Conservation (phyloP, 2,888 invertebrate genomes). For the Uloborus plumipes region DNA sequence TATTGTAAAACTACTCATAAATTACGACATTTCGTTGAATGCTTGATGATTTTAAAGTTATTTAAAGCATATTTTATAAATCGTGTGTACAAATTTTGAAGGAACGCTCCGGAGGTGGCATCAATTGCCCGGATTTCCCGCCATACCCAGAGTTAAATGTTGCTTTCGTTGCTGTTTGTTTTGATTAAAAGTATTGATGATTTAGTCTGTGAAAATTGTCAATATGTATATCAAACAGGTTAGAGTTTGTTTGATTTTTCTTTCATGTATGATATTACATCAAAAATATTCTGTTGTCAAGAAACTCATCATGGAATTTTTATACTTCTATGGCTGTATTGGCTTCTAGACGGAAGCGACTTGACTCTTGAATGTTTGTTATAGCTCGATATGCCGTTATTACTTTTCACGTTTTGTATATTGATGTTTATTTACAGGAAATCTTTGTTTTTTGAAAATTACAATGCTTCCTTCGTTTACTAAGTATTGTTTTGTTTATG, state of each 20-base stretch:
- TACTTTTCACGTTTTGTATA: no score
- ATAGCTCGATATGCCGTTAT: no score
- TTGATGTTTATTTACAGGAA: no score
- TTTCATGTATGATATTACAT: neutral
- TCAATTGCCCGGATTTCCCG: conserved; percentile 54
- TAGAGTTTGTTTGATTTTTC: conserved; percentile 3
- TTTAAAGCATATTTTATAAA: no score
- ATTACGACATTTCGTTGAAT: no score
- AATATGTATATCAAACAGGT: conserved; percentile 56
- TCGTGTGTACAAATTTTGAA: no score
- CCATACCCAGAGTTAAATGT: conserved; percentile 61
- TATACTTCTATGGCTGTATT: neutral
- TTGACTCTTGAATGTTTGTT: neutral
- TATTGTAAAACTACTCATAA: no score
- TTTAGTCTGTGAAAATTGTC: conserved; percentile 48
- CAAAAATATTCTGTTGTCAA: neutral
- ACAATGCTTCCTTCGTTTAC: no score
- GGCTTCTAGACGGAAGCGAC: neutral
- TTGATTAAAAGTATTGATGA: conserved; percentile 52
- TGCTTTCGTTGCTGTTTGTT: conserved; percentile 54
- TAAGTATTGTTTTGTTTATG: neutral
- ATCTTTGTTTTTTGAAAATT: no score
- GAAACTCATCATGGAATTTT: neutral
- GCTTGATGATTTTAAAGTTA: no score
- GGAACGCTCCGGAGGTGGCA: conserved; percentile 6